Base-by-base conservation (phyloP, 1,140 invertebrate species). In the Neodiprion pinetum region DNA sequence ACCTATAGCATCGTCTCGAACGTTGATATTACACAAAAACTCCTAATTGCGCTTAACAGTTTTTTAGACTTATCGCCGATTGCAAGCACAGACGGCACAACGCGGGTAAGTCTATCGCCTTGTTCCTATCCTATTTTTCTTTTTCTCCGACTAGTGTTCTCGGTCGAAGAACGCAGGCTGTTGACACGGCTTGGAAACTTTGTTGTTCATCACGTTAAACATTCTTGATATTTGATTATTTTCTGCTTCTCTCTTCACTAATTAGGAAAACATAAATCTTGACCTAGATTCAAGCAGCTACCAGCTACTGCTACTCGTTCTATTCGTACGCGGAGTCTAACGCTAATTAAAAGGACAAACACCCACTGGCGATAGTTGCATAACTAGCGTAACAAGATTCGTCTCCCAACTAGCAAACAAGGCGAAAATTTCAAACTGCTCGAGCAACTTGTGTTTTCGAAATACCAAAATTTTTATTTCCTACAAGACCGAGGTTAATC, bases 1-100 rank as follows among this genome's bases (percentile, higher is more conserved):
- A 17, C 53, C 11, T 61, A 5, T 40, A 12, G 53, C 53, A 14
- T 17, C 53, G 11, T 61, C 53, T 12, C 9, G 4, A 17, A 14
- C 53, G 53, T 61, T 61, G 53, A 61, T 61, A 61, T 61, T 61
- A 61, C 53, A 61, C 53, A 61, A 61, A 61, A 61, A 61, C 53
- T 61, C 53, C 53, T 61, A 61, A 61, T 61, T 61, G 53, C n/a
- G 9, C n/a, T 17, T 61, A 61, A 61, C 53, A 61, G 4, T 9
- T 61, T 8, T 1, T 61, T 0, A 4, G 53, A 61, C 53, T 61
- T 2, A 61, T 61, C 8, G 2, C 53, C 7, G 53, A 61, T 14
- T 61, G 53, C 5, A 61, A 14, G 8, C n/a, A 61, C n/a, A 17
- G 4, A 61, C 53, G n/a, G 11, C 1, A 40, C 5, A 40, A 40